Percentiles rank a stretch among this genome's conserved stretches.
Conservation (phyloP, 2,797 vertebrate genomes). For the Monodelphis domestica region DNA sequence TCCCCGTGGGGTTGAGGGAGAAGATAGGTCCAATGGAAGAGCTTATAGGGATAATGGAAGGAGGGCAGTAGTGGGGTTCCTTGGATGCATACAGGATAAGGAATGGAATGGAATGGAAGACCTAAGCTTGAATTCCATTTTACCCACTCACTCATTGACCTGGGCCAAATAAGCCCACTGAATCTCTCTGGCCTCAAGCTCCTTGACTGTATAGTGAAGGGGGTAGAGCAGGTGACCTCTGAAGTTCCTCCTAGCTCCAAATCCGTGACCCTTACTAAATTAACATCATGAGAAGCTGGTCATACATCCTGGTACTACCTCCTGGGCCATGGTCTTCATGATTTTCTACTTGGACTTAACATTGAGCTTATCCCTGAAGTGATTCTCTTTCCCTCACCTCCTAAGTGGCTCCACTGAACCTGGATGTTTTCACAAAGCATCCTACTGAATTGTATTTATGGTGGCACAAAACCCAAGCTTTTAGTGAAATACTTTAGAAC, state of each 20-base stretch:
- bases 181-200: background rate
- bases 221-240: background rate
- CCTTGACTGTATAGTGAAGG: background rate
- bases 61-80: background rate
- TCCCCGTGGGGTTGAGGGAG: background rate
- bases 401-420: background rate
- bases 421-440: background rate
- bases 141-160: background rate
- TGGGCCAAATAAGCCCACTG: background rate
- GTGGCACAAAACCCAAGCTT: background rate
- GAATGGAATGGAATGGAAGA: background rate
- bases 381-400: background rate
- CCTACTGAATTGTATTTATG: background rate
- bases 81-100: background rate
- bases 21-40: background rate
- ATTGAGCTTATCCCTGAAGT: background rate
- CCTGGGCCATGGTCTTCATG: background rate
- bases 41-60: background rate
- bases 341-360: background rate
- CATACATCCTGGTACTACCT: background rate
- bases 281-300: background rate
- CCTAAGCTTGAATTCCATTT: background rate
- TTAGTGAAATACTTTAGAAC: background rate
- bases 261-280: background rate
- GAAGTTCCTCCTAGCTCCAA: background rate